Conservation (phyloP, 2,888 invertebrate genomes). For the Saturnia pavonia region DNA sequence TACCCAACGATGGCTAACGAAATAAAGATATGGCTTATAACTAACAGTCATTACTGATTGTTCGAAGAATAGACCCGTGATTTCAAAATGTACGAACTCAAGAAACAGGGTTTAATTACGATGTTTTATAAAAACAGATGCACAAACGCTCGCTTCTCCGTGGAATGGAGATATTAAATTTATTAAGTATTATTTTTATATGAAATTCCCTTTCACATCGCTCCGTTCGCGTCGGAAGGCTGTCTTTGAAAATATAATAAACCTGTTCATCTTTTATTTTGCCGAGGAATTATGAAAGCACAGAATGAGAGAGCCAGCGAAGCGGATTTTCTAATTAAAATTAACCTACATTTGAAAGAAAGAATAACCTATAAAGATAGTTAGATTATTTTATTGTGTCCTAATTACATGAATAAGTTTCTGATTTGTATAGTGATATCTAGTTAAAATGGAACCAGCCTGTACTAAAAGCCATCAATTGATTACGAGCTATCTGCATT, state of each 20-base stretch:
- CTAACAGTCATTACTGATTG: neutral
- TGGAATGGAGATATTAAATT: constrained; percentile 32
- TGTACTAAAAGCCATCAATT: neutral
- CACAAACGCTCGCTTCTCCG: neutral
- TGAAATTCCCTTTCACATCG: constrained; percentile 31
- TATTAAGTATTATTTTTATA: constrained; percentile 31
- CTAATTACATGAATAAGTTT: neutral
- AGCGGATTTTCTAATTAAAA: constrained; percentile 32
- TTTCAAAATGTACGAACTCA: constrained; percentile 8
- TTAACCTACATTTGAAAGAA: constrained; percentile 21
- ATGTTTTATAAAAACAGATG: neutral
- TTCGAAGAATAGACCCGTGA: neutral
- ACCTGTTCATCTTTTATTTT: constrained; percentile 30
- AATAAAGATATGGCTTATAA: neutral
- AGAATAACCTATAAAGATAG: neutral
- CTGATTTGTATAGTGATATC: neutral
- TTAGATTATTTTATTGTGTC: neutral
- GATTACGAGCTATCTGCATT: neutral
- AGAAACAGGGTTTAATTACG: neutral
- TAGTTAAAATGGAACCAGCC: neutral
- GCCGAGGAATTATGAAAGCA: constrained; percentile 25
- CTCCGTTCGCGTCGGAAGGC: constrained; percentile 30
- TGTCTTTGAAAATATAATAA: constrained; percentile 34
- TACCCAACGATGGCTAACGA: neutral
- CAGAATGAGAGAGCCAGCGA: constrained; percentile 21